Percentiles rank a stretch among this genome's conserved stretches.
Evolutionary conservation across 2,113 vertebrate genomes (phyloP).

Genomic region (Calonectris borealis): DNA sequence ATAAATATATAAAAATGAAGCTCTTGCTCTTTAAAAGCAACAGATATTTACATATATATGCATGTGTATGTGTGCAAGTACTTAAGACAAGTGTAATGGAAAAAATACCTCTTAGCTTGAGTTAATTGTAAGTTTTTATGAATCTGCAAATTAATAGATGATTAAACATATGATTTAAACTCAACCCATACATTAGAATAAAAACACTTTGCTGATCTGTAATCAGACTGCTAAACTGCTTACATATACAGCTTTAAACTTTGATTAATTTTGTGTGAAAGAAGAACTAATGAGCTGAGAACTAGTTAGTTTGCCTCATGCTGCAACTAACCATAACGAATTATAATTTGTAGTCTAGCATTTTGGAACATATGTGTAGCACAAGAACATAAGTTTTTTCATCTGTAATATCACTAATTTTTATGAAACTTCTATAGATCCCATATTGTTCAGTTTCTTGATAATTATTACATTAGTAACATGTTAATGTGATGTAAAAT

Average conservation of each 20-base stretch:
- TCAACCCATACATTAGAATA: not conserved
- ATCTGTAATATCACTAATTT: not conserved
- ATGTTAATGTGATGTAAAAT: not conserved
- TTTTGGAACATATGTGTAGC: not conserved
- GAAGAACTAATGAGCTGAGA: not conserved
- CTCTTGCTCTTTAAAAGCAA: not conserved
- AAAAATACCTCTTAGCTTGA: not conserved
- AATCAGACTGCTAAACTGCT: not conserved
- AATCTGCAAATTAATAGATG: constrained; percentile 3
- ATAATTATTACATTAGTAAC: not conserved
- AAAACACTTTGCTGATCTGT: not conserved
- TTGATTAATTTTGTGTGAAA: not conserved
- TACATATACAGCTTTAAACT: not conserved
- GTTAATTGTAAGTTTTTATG: not conserved
- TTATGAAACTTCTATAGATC: not conserved
- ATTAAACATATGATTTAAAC: not conserved
- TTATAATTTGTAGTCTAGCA: not conserved
- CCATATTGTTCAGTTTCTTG: not conserved
- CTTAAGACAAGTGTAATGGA: not conserved
- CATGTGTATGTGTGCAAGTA: not conserved
- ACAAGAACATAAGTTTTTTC: not conserved
- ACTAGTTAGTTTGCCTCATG: not conserved
- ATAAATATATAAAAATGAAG: not conserved
- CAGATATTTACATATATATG: not conserved
- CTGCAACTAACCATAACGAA: not conserved